Conservation (phyloP, 37 sponge, comb jelly and placozoan species). For the Agelas oroides region DNA sequence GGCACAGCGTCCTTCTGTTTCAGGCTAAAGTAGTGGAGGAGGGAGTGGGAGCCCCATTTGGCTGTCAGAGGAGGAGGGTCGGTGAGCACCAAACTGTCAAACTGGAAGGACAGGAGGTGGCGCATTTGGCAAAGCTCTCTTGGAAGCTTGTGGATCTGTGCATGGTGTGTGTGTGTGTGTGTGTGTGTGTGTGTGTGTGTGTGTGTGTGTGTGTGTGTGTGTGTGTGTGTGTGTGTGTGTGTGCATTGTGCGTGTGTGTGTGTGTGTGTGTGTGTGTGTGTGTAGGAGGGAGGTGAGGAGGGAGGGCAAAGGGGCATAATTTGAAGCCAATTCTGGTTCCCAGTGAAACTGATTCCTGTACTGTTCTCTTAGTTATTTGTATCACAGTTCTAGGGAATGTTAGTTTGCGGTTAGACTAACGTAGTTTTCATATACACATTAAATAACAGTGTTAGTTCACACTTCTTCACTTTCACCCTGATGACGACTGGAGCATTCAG, state of each 20-base stretch:
- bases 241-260: not conserved
- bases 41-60: constrained; percentile 21
- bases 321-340: no score
- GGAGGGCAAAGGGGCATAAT: not conserved
- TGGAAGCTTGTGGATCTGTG: constrained; percentile 36
- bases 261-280: not conserved
- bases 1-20: constrained; percentile 1
- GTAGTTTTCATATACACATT: no score
- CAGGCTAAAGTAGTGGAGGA: constrained; percentile 43
- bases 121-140: constrained; percentile 32
- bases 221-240: not conserved
- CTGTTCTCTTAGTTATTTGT: no score
- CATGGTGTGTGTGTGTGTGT: no score
- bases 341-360: no score
- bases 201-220: not conserved
- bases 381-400: no score
- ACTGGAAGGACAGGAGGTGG: constrained; percentile 24
- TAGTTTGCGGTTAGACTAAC: no score
- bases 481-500: no score
- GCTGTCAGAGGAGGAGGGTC: constrained; percentile 59
- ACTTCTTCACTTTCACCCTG: no score
- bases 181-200: not conserved
- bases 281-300: not conserved
- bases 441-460: no score
- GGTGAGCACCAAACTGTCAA: constrained; percentile 26